Base-by-base conservation (phyloP, 64 coral and sea anemone genomes). In the Anthopleura sola region DNA sequence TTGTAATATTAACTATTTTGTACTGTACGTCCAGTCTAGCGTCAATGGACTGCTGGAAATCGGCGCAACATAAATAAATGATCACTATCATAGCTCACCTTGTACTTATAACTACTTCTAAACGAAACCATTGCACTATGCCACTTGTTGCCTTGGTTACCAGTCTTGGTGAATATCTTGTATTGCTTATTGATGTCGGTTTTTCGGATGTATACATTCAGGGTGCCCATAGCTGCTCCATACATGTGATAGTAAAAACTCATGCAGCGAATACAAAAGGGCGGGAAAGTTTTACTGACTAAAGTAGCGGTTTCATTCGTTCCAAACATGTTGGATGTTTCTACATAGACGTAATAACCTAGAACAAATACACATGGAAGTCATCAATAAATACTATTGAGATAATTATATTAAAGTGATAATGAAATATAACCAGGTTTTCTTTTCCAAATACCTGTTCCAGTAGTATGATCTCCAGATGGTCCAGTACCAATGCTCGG, bases 261-360 rank as follows among this genome's bases (percentile, higher is more conserved):
- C 37, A 79, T 79, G 39, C 76, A 79, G 3, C 76, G 76, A 79
- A 21, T 37, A 18, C 15, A 44, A 44, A 44, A 44, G 36, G 16
- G 18, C 3, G 76, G 76, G 39, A 79, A 79, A 6, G 23, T 38
- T 24, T 48, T 79, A 48, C 76, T 79, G 36, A 44, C 20, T 12
- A 79, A 29, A 7, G 36, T 79, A 44, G 76, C 76, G 37, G 44
- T 48, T 23, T 79, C 38, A 33, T 28, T 28, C 24, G 36, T 21
- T 1, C 76, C 14, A 26, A 3, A 0, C 37, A 21, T 11, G 0
- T 3, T 21, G 3, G 76, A 90, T 36, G 88, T 66, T 28, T 90
- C 88, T 34, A 84, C 82, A 50, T 90, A 90, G 12, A 90, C 24
- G 17, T 90, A 90, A 56, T 58, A 23, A 23, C 88, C 40, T 44